Base-by-base conservation (phyloP, 1,140 invertebrate species). In the Drosophila ohnishii region DNA sequence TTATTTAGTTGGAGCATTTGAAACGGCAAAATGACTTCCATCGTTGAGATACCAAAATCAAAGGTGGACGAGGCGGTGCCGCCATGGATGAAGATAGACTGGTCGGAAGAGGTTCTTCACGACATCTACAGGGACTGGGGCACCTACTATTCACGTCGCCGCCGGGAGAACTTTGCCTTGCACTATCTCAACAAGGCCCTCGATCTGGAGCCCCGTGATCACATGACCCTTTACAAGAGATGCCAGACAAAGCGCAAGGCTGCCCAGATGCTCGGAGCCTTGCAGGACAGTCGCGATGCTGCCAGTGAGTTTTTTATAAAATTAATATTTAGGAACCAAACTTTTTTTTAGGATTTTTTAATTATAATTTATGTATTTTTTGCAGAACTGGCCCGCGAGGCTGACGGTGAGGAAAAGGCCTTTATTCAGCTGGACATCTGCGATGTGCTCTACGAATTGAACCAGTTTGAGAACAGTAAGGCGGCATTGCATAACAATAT, bases 381-480 rank as follows among this genome's bases (percentile, higher is more conserved):
- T 10, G 2, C 10, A 87, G 83, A 53, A 11, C 65, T 87, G 19
- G 76, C 73, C 3, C 4, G 14, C 3, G 5, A 8, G 1, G n/a
- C 37, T 11, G 35, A 30, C 7, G 80, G 84, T 1, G 61, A 64
- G 13, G 30, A 40, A 1, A 78, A 72, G 53, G 73, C 67, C 8
- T 39, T 34, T 0, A 89, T 90, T 2, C 83, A 90, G 58, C 25
- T 87, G 37, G 79, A 88, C 59, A 81, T 88, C 10, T 91, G 90
- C 22, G 83, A 90, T 62, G 88, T 81, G 0, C 64, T 90, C 0
- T 91, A 90, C 13, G 88, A 91, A n/a, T 37, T 91, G 2, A 91
- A 91, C 32, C 76, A 72, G 47, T 91, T 91, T 39, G 90, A 91
- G 39, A 58, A 72, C 35, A 71, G 74, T 25, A 75, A 79, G 19